Evolutionary conservation across 2,888 invertebrate species (phyloP).

Genomic region (Troides helena): DNA sequence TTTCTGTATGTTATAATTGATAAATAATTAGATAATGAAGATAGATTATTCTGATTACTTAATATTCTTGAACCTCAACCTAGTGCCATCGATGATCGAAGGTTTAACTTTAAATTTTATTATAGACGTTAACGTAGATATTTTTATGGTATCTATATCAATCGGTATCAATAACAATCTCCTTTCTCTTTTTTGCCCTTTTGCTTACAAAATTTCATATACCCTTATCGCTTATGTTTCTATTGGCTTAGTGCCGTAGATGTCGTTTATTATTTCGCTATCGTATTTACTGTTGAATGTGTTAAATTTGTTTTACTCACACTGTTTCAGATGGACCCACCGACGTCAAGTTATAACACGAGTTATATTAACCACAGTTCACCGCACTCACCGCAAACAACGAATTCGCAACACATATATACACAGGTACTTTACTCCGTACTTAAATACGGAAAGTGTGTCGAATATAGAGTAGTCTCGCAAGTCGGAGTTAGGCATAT

Average conservation of each 20-base stretch:
- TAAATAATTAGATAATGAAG: too few species aligned
- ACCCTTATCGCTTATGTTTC: constrained; percentile 19
- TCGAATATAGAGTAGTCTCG: neutral
- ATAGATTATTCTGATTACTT: too few species aligned
- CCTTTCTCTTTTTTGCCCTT: constrained; percentile 4
- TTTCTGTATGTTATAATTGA: too few species aligned
- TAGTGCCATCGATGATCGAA: neutral
- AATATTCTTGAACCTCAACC: too few species aligned
- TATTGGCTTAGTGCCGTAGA: constrained; percentile 14
- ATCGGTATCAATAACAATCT: neutral
- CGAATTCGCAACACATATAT: constrained; percentile 70
- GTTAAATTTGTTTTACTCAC: constrained; percentile 15
- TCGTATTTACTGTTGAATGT: constrained; percentile 42
- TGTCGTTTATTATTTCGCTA: constrained; percentile 18
- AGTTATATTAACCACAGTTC: constrained; percentile 73
- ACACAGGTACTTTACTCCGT: constrained; percentile 54
- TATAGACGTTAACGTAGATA: neutral
- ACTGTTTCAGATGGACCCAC: constrained; percentile 63
- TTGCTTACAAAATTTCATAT: constrained; percentile 19
- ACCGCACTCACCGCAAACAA: constrained; percentile 69
- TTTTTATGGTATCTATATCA: neutral
- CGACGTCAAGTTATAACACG: constrained; percentile 67
- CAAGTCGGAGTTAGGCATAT: too few species aligned
- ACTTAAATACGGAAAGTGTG: neutral
- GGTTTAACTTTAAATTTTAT: neutral